These are phyloP conservation scores for Dascillus cervinus DNA, from an alignment of 2,888 invertebrate species.

Conservation along the genomic window DNA sequence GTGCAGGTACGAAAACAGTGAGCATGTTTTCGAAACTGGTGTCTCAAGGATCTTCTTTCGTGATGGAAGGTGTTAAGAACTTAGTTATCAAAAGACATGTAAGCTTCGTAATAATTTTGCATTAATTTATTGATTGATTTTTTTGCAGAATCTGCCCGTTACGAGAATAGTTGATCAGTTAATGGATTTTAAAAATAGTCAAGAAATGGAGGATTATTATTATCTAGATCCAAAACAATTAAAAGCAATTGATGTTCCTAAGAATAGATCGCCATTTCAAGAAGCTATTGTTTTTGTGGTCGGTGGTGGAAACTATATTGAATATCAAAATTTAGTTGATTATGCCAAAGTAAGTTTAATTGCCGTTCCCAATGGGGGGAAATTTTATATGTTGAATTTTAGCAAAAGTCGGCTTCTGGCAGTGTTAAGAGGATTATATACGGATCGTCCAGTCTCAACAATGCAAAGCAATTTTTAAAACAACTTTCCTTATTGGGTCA, in stretches of 20 bases:
- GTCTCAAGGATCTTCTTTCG: conserved; percentile 94
- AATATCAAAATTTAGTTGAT: conserved; percentile 96
- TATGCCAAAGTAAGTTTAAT: conserved; percentile 66
- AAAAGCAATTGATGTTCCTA: conserved; percentile 59
- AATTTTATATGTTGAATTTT: conserved; percentile 27
- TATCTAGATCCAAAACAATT: conserved; percentile 95
- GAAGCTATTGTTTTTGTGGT: conserved; percentile 88
- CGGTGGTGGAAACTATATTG: conserved; percentile 96
- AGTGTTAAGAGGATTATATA: conserved; percentile 79
- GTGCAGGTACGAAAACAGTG: conserved; percentile 90
- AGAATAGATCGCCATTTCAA: conserved; percentile 65
- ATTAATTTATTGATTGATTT: conserved; percentile 7
- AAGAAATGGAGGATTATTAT: conserved; percentile 78
- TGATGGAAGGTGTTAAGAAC: conserved; percentile 99
- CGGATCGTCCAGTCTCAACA: conserved; percentile 90
- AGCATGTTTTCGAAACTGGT: conserved; percentile 98
- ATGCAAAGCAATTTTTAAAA: conserved; percentile 89
- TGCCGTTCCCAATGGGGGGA: conserved; percentile 1
- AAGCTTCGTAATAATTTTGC: conserved; percentile 37
- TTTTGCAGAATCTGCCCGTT: conserved; percentile 83
- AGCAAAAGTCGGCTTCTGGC: conserved; percentile 68
- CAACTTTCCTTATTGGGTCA: conserved; percentile 77
- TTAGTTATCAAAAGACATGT: conserved; percentile 96
- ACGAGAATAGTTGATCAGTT: conserved; percentile 87
- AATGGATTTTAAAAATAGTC: conserved; percentile 71